These are phyloP conservation scores for Pangasius macronema DNA, from an alignment of 2,797 vertebrate species.

Conservation along the genomic window DNA sequence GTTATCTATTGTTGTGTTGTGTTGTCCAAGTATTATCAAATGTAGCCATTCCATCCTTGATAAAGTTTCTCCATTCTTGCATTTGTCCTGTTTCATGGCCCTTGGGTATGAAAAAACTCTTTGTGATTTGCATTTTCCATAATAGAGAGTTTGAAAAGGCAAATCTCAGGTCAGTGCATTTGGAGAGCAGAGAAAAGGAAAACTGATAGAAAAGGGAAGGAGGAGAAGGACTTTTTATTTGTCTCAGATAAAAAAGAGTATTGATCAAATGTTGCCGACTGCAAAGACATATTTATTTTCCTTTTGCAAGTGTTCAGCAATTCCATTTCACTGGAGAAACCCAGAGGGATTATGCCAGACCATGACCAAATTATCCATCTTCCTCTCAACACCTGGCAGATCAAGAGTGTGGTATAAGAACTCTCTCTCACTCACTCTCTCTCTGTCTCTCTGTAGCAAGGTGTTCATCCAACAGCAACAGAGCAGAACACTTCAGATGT, in stretches of 20 bases:
- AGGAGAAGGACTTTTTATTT: background rate
- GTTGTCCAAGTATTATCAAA: background rate
- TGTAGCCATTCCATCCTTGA: background rate
- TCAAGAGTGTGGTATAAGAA: background rate
- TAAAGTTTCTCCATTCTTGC: background rate
- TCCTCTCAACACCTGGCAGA: slow-evolving; percentile 29
- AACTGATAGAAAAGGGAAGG: background rate
- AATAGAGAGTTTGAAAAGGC: background rate
- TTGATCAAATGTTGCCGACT: slow-evolving; percentile 7
- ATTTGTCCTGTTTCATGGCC: background rate
- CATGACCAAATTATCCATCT: slow-evolving; percentile 49
- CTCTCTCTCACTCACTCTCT: background rate
- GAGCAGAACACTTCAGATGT: slow-evolving; percentile 14
- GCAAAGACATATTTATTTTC: slow-evolving; percentile 12
- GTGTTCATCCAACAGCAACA: background rate
- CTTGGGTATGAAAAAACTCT: too few relatives aligned
- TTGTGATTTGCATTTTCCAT: background rate
- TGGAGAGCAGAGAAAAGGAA: background rate
- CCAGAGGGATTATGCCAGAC: background rate
- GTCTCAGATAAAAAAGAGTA: background rate
- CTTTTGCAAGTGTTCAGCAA: slow-evolving; percentile 7
- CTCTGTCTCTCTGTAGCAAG: background rate
- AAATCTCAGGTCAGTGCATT: background rate
- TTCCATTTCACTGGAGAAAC: slow-evolving; percentile 19
- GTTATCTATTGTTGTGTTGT: background rate